Conservation (phyloP, 1,140 invertebrate genomes). For the Drosophila bocki region DNA sequence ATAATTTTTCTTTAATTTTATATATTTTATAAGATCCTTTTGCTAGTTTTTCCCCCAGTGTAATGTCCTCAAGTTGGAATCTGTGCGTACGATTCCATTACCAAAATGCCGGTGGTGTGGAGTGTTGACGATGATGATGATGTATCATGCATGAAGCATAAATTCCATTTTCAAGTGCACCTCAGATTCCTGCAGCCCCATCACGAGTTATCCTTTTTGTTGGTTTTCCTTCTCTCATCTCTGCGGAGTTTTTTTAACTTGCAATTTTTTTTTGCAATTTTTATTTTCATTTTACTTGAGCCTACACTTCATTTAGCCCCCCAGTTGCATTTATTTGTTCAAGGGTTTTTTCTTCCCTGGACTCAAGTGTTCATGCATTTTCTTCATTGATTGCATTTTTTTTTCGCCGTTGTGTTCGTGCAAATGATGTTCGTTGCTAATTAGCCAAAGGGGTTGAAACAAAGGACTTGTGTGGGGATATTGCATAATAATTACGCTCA, state of each 20-base stretch:
- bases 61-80: slow-evolving; percentile 33
- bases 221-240: slow-evolving; percentile 47
- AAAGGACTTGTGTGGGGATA: slow-evolving; percentile 32
- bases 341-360: slow-evolving; percentile 33
- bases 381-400: slow-evolving; percentile 77
- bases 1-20: background rate
- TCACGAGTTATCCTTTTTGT: slow-evolving; percentile 74
- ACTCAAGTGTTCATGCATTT: slow-evolving; percentile 66
- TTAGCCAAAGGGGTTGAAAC: slow-evolving; percentile 57
- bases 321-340: slow-evolving; percentile 71
- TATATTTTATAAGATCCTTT: background rate
- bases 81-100: slow-evolving; percentile 78
- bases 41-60: background rate
- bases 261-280: slow-evolving; percentile 19
- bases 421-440: slow-evolving; percentile 56
- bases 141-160: slow-evolving; percentile 83
- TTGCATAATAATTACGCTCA: slow-evolving; percentile 43
- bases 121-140: slow-evolving; percentile 51
- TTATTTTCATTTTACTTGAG: slow-evolving; percentile 70
- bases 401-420: slow-evolving; percentile 19
- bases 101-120: slow-evolving; percentile 65
- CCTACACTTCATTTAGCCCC: slow-evolving; percentile 78
- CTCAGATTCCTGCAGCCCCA: slow-evolving; percentile 55
- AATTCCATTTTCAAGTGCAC: slow-evolving; percentile 80
- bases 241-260: slow-evolving; percentile 15